Percentiles rank a stretch among this genome's conserved stretches.
These are phyloP conservation scores for Nothocercus julius DNA, from an alignment of 2,113 vertebrate genomes.

Conservation along the genomic window DNA sequence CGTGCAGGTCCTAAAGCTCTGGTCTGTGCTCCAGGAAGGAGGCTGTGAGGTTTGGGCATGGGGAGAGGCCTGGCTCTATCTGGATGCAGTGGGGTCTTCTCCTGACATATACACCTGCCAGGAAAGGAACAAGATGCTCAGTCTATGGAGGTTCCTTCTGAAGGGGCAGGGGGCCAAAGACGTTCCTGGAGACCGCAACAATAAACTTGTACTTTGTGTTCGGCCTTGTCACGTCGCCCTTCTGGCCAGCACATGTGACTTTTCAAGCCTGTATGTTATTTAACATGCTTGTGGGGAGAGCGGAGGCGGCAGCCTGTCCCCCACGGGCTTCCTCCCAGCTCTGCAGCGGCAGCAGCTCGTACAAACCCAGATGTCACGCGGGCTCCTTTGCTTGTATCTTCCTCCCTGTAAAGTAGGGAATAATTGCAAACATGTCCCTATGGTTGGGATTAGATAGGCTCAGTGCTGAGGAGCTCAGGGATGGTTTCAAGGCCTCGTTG, in stretches of 20 bases:
- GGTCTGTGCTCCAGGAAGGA: background rate
- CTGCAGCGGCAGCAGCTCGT: background rate
- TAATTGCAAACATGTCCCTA: background rate
- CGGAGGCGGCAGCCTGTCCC: background rate
- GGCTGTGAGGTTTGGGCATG: background rate
- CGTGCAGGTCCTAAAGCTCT: background rate
- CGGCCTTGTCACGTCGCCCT: background rate
- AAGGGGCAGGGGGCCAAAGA: background rate
- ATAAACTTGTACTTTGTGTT: background rate
- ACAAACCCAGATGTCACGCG: background rate
- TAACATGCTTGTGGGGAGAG: background rate
- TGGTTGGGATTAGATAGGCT: background rate
- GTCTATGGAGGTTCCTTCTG: background rate
- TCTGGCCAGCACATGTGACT: background rate
- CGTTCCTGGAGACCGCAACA: background rate
- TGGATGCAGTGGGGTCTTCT: background rate
- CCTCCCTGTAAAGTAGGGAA: background rate
- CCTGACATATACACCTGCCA: background rate
- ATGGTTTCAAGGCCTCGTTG: background rate
- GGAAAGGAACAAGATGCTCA: background rate
- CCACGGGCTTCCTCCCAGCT: background rate
- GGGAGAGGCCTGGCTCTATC: background rate
- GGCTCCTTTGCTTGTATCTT: background rate
- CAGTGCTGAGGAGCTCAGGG: constrained; percentile 15
- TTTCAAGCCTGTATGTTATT: background rate